Percentiles rank a stretch among this genome's conserved stretches.
Evolutionary conservation across 1,140 invertebrate species (phyloP).

Genomic region (Drosophila navojoa): DNA sequence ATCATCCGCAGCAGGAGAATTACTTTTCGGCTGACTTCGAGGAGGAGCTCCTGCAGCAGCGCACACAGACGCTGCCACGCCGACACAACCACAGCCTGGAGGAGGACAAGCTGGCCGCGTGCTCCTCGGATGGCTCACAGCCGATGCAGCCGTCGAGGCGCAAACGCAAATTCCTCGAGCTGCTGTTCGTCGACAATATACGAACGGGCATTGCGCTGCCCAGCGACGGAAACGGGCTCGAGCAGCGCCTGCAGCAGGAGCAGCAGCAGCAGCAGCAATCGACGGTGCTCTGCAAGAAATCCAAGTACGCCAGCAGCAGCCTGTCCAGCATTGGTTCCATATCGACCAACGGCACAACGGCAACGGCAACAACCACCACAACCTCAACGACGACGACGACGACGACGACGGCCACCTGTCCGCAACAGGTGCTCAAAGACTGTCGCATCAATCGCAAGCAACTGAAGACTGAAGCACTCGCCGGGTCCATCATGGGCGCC

Average conservation of each 20-base stretch:
- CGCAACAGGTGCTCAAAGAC: conserved; percentile 75
- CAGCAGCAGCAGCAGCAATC: not conserved
- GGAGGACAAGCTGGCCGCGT: not conserved
- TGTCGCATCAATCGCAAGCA: conserved; percentile 76
- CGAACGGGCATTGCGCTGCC: conserved; percentile 61
- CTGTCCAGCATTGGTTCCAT: conserved; percentile 34
- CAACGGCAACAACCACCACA: not conserved
- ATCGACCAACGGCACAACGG: not conserved
- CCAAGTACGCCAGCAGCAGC: conserved; percentile 34
- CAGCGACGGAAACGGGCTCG: not conserved
- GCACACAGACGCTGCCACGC: conserved; percentile 15
- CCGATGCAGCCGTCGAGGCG: not conserved
- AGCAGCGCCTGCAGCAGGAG: not conserved
- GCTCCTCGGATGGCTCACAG: not conserved
- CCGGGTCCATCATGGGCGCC: conserved; percentile 79
- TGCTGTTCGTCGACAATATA: conserved; percentile 69
- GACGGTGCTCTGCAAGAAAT: not conserved
- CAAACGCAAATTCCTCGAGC: conserved; percentile 63
- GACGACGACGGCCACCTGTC: conserved; percentile 49
- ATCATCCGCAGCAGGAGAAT: conserved; percentile 66
- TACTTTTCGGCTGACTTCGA: conserved; percentile 79
- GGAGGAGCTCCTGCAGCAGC: conserved; percentile 67
- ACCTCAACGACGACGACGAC: not conserved
- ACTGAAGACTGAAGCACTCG: conserved; percentile 81
- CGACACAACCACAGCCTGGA: not conserved